phyloP scores from a whole-genome alignment of 2,113 vertebrate genomes.

The Rhodinocichla rosea region DNA sequence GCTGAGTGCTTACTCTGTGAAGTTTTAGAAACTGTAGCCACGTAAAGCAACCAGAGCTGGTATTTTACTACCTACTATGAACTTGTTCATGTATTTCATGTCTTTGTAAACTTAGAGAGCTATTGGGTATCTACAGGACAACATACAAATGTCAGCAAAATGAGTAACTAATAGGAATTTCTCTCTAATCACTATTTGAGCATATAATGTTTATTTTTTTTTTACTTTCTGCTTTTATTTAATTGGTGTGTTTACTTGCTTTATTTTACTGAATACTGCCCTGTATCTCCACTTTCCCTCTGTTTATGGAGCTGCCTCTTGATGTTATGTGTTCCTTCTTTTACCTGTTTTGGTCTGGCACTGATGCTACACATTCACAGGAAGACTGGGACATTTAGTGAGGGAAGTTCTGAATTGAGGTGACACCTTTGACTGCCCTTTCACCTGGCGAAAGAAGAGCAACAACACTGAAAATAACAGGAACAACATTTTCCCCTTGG shows the following conservation, averaged over 20 bases:
- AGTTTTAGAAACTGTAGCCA: neutral
- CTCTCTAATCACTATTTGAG: neutral
- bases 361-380: neutral
- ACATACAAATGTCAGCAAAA: neutral
- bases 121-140: neutral
- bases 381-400: neutral
- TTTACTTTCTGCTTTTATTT: neutral
- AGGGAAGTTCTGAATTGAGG: neutral
- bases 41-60: neutral
- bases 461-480: neutral
- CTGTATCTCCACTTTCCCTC: neutral
- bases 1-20: neutral
- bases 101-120: neutral
- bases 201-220: rapidly evolving
- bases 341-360: neutral
- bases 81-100: neutral
- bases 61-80: neutral
- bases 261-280: neutral
- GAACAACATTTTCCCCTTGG: neutral
- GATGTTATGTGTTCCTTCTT: neutral
- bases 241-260: neutral
- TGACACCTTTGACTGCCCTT: neutral
- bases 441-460: neutral
- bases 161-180: neutral
- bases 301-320: neutral